Conservation (phyloP, 2,797 vertebrate species). For the Cirrhinus molitorella region DNA sequence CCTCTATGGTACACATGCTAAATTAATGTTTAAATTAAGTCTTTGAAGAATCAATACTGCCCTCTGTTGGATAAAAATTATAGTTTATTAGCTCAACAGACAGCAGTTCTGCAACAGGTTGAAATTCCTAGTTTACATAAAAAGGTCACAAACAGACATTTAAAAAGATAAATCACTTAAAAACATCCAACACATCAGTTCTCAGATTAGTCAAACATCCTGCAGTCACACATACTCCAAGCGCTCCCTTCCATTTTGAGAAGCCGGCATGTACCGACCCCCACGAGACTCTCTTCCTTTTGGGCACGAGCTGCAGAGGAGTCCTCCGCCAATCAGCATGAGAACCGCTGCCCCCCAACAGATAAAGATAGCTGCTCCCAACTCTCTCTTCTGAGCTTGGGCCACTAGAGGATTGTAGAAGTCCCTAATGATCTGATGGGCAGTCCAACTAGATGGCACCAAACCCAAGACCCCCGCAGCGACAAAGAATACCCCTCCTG, state of each 20-base stretch:
- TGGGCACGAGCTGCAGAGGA: conserved; percentile 52
- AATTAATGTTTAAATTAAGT: no score
- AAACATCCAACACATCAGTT: not conserved
- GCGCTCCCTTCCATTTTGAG: conserved; percentile 37
- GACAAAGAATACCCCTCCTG: conserved; percentile 74
- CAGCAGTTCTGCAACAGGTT: not conserved
- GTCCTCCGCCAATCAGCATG: conserved; percentile 78
- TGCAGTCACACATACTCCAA: conserved; percentile 41
- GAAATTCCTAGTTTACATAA: conserved; percentile 17
- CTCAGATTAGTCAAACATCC: not conserved
- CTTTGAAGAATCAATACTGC: not conserved
- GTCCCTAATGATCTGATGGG: conserved; percentile 78
- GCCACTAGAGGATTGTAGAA: conserved; percentile 84
- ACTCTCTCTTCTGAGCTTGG: conserved; percentile 79
- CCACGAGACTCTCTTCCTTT: not conserved
- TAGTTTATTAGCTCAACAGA: conserved; percentile 30
- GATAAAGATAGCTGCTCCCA: conserved; percentile 81
- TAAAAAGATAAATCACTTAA: conserved; percentile 1
- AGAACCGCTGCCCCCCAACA: conserved; percentile 80
- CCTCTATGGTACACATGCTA: no score
- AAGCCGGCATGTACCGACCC: conserved; percentile 34
- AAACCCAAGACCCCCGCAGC: conserved; percentile 74
- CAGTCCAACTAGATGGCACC: conserved; percentile 82
- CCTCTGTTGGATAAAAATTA: conserved; percentile 24
- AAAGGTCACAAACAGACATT: not conserved